Conservation (phyloP, 2,797 vertebrate species). For the Loriculus beryllinus region DNA sequence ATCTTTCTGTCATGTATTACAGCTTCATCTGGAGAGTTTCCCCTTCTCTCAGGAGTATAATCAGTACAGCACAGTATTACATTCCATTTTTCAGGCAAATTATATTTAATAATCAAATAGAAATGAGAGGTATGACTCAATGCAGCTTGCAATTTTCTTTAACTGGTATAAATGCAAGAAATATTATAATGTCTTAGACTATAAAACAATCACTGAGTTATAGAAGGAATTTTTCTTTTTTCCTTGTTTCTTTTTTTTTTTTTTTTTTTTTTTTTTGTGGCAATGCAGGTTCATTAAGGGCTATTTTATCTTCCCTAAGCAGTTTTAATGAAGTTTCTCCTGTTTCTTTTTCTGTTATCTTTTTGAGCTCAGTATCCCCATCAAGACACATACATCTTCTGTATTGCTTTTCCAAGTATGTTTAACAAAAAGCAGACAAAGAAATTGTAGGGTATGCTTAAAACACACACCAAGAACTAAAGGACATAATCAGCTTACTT, state of each 20-base stretch:
- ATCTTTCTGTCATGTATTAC: neutral
- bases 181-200: neutral
- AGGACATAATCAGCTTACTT: neutral
- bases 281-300: neutral
- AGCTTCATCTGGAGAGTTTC: neutral
- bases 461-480: neutral
- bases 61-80: neutral
- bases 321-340: neutral
- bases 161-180: neutral
- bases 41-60: neutral
- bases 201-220: neutral
- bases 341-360: neutral
- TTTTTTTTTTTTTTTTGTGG: neutral
- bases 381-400: neutral
- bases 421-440: neutral
- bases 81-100: neutral
- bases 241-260: neutral
- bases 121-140: neutral
- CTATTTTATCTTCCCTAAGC: neutral
- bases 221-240: neutral
- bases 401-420: neutral
- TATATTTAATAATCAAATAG: neutral
- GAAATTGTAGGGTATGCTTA: neutral
- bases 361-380: neutral
- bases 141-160: neutral